These are phyloP conservation scores for Bucco capensis DNA, from an alignment of 2,113 vertebrate genomes.

Conservation along the genomic window DNA sequence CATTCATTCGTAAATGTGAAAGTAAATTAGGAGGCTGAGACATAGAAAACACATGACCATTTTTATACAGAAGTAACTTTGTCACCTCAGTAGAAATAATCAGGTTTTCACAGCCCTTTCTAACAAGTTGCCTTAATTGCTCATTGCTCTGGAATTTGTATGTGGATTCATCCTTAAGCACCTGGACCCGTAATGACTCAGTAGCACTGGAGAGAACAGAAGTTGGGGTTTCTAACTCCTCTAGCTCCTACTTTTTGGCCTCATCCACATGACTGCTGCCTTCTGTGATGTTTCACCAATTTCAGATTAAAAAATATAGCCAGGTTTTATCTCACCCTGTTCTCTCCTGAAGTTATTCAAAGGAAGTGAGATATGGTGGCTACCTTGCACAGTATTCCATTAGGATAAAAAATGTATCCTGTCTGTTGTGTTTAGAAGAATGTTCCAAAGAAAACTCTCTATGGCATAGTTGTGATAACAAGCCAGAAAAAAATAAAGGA, in stretches of 20 bases:
- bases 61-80: background rate
- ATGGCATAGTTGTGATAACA: slow-evolving; percentile 16
- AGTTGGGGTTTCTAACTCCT: background rate
- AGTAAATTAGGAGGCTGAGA: background rate
- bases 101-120: background rate
- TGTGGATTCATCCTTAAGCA: background rate
- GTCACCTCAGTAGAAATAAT: background rate
- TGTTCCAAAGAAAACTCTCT: slow-evolving; percentile 8
- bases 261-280: background rate
- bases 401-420: slow-evolving; percentile 18
- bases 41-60: background rate
- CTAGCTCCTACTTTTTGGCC: background rate
- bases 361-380: background rate
- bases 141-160: background rate
- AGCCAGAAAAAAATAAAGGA: background rate
- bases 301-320: background rate
- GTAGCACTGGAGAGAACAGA: background rate
- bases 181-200: background rate
- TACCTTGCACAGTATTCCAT: background rate
- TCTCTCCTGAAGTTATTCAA: background rate
- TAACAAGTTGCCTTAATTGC: background rate
- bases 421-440: slow-evolving; percentile 19
- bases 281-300: background rate
- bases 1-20: background rate
- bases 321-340: background rate